Conservation (phyloP, 2,113 vertebrate species). For the Recurvirostra avosetta region DNA sequence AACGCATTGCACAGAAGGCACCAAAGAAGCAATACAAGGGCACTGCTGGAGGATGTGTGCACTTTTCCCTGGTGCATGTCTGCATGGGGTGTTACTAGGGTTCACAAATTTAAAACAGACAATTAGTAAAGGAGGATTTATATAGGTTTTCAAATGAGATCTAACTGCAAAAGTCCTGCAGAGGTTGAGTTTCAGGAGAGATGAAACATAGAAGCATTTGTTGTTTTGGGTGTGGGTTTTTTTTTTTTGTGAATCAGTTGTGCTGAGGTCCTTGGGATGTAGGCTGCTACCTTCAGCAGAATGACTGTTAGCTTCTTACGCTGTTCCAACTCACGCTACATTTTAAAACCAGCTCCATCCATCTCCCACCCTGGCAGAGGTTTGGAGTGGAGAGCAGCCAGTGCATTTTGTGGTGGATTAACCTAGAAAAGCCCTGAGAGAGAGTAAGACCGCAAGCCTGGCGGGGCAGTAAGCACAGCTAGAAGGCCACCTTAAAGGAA, state of each 20-base stretch:
- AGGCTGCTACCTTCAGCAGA: background rate
- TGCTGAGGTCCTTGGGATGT: background rate
- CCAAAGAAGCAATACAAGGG: background rate
- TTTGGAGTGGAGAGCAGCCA: background rate
- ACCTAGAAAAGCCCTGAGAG: background rate
- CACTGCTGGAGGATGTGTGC: no score
- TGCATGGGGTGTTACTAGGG: background rate
- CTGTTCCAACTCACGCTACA: background rate
- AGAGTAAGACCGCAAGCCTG: background rate
- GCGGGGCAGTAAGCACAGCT: background rate
- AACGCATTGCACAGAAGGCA: background rate
- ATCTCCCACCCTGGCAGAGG: background rate
- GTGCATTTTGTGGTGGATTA: background rate
- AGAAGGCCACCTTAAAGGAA: background rate
- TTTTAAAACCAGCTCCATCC: background rate
- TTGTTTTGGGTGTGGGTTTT: background rate
- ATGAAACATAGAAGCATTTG: background rate
- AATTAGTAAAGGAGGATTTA: background rate
- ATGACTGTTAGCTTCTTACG: background rate
- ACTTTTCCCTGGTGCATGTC: background rate
- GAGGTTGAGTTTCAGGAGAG: background rate
- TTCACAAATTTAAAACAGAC: background rate
- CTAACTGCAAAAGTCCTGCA: background rate
- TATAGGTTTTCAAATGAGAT: background rate
- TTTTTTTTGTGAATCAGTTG: background rate